Evolutionary conservation across 1,140 invertebrate genomes (phyloP), one percentile per base, ranked within the genome.

Genomic region (Archivesica marissinica): DNA sequence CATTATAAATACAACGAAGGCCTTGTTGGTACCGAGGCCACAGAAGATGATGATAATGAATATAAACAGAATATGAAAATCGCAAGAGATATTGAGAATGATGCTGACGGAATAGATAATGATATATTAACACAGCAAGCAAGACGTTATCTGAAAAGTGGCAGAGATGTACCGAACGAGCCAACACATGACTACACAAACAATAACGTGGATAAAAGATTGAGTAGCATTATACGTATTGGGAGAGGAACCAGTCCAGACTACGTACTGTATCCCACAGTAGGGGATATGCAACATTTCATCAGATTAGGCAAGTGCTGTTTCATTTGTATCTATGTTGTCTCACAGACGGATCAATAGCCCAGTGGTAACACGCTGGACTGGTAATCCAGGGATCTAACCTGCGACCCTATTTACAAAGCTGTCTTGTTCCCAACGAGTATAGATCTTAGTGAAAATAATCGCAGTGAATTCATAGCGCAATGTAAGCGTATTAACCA

Each of bases 161-260:
- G 83, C 20, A 72, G 52, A 50, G 83, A 70, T 17, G 47, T 56
- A 4, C 44, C 35, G 17, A 47, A 68, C 52, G 59, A 74, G 30
- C 3, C 44, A 7, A 1, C 9, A 15, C 0, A 41, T 23, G 39
- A 41, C 11, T 13, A 39, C 6, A 66, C 61, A n/a, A 15, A 30
- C 3, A 23, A 50, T 7, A 2, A 4, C 9, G 7, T 28, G 56
- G 20, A 77, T 20, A 76, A 77, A 50, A 39, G 81, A 33, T 4
- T 64, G 44, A 76, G 81, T 28, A 54, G n/a, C 13, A 74, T 82
- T 30, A 68, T 82, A 11, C 41, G 79, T 15, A 82, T 82, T 1
- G 79, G 79, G 9, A 41, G 35, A 50, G 41, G 39, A 2, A 23
- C 6, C 20, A 56, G 28, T 25, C 52, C 52, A 20, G 20, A 56